Evolutionary conservation across 2,797 vertebrate genomes (phyloP).

Genomic region (Poecile montanus): DNA sequence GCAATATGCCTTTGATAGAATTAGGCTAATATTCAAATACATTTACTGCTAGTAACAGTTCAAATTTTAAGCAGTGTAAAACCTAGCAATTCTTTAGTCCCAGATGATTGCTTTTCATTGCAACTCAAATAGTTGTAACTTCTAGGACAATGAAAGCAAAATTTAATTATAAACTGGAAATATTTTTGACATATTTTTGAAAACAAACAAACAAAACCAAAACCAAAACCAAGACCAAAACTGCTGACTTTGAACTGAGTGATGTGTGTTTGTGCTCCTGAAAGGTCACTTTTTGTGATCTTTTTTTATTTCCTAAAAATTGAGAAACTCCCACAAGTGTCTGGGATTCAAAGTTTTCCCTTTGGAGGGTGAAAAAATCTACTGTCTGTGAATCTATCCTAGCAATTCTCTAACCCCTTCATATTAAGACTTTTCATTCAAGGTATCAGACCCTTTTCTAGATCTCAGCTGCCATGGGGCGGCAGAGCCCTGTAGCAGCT

Average conservation of each 20-base stretch:
- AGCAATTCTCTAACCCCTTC: background rate
- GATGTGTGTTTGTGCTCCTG: background rate
- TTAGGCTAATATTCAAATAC: background rate
- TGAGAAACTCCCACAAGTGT: background rate
- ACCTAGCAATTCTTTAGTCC: background rate
- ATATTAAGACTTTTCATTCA: background rate
- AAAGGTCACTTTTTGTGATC: background rate
- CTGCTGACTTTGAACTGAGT: background rate
- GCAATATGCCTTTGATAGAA: background rate
- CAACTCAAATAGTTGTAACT: background rate
- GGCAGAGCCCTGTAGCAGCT: background rate
- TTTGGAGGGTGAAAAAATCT: background rate
- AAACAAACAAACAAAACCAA: background rate
- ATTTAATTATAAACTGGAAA: background rate
- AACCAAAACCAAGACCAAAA: accelerated
- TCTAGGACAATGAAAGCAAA: background rate
- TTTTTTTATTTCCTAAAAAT: background rate
- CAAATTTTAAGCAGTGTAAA: background rate
- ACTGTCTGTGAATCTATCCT: background rate
- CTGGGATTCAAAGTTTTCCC: background rate
- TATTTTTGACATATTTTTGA: background rate
- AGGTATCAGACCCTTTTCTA: background rate
- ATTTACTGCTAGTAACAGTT: background rate
- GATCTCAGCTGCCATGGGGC: background rate
- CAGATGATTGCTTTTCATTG: background rate